Evolutionary conservation across 2,113 vertebrate genomes (phyloP).

Genomic region (Eolophus roseicapilla): DNA sequence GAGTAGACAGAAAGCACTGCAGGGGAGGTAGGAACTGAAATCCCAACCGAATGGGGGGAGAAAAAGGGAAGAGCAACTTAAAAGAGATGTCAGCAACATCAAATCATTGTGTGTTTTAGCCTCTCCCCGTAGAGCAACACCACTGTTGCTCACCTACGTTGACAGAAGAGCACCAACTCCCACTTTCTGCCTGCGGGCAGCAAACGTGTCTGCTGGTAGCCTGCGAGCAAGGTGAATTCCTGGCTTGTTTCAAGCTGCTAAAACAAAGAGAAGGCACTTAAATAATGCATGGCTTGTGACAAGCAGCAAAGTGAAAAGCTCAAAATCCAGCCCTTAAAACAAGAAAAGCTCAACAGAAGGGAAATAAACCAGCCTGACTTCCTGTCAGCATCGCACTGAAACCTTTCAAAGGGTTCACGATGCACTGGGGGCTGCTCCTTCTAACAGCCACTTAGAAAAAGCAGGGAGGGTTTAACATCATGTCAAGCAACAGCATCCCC

Average conservation of each 20-base stretch:
- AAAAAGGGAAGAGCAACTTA: neutral
- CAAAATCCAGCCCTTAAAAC: neutral
- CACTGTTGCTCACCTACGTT: conserved; percentile 6
- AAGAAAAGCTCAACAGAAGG: neutral
- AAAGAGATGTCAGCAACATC: conserved; percentile 39
- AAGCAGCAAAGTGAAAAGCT: neutral
- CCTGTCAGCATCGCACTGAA: neutral
- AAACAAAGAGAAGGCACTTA: conserved; percentile 48
- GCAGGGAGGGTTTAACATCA: neutral
- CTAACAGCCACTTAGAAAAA: neutral
- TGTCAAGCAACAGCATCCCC: neutral
- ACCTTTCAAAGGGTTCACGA: neutral
- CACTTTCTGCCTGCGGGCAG: conserved; percentile 25
- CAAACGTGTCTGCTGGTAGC: conserved; percentile 37
- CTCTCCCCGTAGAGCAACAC: conserved; percentile 4
- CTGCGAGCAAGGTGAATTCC: conserved; percentile 41
- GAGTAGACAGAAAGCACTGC: neutral
- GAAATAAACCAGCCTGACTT: neutral
- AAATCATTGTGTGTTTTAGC: neutral
- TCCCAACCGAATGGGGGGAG: rapidly evolving
- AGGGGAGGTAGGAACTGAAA: neutral
- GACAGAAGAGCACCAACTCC: conserved; percentile 46
- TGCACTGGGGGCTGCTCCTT: conserved; percentile 19
- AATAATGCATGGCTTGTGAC: conserved; percentile 57
- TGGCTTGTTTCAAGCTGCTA: conserved; percentile 27